Conservation (phyloP, 2,113 vertebrate genomes). For the Litocranius walleri region DNA sequence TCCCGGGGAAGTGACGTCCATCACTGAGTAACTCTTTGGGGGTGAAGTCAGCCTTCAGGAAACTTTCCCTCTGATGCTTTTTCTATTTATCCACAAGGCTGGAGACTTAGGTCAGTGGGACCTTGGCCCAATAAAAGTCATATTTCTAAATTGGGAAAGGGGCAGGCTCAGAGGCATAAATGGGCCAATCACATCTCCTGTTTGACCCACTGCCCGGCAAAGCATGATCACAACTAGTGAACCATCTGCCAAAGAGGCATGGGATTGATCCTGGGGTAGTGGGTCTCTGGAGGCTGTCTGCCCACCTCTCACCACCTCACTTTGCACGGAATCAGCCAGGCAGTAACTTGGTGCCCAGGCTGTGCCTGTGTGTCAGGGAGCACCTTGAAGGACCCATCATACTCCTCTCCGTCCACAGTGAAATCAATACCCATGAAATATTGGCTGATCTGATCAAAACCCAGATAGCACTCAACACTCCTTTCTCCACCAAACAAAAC, state of each 20-base stretch:
- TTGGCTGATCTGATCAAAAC: not conserved
- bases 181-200: not conserved
- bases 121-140: not conserved
- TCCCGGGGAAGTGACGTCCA: not conserved
- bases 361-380: not conserved
- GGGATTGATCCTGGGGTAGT: too few relatives aligned
- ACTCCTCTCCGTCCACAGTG: not conserved
- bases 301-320: not conserved
- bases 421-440: not conserved
- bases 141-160: not conserved
- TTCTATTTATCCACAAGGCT: not conserved
- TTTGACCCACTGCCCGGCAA: fast-evolving
- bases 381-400: not conserved
- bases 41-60: not conserved
- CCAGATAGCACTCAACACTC: not conserved
- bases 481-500: not conserved
- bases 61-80: not conserved
- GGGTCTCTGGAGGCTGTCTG: not conserved
- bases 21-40: not conserved
- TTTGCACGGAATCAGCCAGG: not conserved
- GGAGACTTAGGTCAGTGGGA: not conserved
- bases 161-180: not conserved
- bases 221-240: not conserved
- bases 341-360: not conserved
- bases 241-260: not conserved